Evolutionary conservation across 2,888 invertebrate species (phyloP), one percentile per base, ranked within the genome.

Genomic region (Drosophila aldrichi): DNA sequence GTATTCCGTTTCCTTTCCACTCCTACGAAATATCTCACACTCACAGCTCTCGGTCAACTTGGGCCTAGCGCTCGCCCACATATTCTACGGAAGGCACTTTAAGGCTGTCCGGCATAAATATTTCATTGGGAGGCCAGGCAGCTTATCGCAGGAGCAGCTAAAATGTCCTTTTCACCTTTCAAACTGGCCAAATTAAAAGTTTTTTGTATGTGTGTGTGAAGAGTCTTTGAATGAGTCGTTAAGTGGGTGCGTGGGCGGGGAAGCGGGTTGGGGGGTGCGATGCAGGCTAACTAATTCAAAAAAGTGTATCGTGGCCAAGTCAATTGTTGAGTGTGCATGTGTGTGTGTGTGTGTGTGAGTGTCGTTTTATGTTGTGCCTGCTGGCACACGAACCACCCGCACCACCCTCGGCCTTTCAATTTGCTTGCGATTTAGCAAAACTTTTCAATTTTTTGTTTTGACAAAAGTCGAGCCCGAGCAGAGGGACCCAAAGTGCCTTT

Each of bases 161-260:
- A 51, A 65, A 70, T 66, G 54, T 74, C 29, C 78, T 70, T 81
- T 84, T 82, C 82, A 88, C 85, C 84, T 88, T 84, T 82, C 68
- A 80, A 82, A 74, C 82, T 78, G 85, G 85, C 81, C 84, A 84
- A 84, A 85, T 85, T 84, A 85, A 81, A 84, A 82, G 81, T 85
- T 83, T 66, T 59, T 51, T 74, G 20, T 41, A 14, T 40, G 43
- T 34, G 46, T 40, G 46, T 57, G 46, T 29, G 29, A 48, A 34
- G 64, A 57, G 62, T 61, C 81, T 79, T 70, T 82, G 66, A 79
- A 85, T 79, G 74, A 59, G 67, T 61, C 64, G 49, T 46, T 55
- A 32, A 48, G 34, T 52, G 22, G 25, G 29, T 25, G 20, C 25
- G 49, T 57, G 64, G 36, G n/a, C 10, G n/a, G 25, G 41, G 40